Conservation (phyloP, 2,113 vertebrate genomes). For the Phylloscopus whistleri region DNA sequence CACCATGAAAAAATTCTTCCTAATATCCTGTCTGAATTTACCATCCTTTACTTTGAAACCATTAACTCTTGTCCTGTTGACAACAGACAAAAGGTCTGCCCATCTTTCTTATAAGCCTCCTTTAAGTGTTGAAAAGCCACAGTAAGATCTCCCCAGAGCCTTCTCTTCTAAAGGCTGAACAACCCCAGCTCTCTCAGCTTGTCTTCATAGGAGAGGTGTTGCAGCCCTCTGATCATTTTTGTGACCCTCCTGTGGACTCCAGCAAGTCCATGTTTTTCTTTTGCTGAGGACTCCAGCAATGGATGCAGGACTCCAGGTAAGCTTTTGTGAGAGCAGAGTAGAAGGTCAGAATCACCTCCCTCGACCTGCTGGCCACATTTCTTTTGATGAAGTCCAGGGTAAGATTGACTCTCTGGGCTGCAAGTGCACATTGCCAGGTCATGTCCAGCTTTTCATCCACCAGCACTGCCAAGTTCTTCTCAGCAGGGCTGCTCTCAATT, state of each 20-base stretch:
- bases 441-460: neutral
- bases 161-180: neutral
- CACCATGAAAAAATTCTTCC: neutral
- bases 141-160: neutral
- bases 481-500: neutral
- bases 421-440: neutral
- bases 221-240: neutral
- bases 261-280: neutral
- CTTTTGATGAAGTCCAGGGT: neutral
- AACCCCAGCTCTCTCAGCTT: neutral
- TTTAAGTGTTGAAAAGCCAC: neutral
- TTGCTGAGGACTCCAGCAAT: neutral
- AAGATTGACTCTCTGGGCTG: neutral
- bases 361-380: neutral
- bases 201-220: neutral
- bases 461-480: neutral
- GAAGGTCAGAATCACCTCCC: neutral
- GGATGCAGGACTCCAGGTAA: neutral
- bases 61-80: neutral
- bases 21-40: neutral
- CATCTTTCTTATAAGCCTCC: neutral
- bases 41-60: neutral
- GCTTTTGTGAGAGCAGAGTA: neutral
- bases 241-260: neutral
- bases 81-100: neutral